Conservation (phyloP, 2,797 vertebrate genomes). For the Ptychobarbus kaznakovi region DNA sequence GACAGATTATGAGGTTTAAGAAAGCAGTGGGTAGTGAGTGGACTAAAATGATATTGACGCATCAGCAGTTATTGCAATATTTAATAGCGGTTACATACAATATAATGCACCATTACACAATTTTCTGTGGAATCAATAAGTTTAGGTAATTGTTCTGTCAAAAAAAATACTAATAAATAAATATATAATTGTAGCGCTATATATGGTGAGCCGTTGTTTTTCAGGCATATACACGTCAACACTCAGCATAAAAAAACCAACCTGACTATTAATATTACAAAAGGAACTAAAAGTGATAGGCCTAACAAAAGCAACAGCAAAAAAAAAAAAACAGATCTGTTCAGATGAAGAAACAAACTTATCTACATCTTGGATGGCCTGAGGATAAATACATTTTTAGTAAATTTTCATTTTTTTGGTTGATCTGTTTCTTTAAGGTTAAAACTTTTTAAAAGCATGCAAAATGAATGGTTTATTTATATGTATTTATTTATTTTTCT, state of each 20-base stretch:
- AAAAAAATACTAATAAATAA: not conserved
- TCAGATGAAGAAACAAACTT: not conserved
- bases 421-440: not conserved
- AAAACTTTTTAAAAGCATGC: not conserved
- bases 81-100: not conserved
- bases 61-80: not conserved
- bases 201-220: not conserved
- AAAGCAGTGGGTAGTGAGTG: no score
- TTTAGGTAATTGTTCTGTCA: not conserved
- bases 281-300: not conserved
- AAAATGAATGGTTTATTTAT: not conserved
- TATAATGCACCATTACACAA: not conserved
- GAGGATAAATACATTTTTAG: not conserved
- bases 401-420: not conserved
- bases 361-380: not conserved
- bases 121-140: not conserved
- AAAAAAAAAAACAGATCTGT: not conserved
- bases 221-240: not conserved
- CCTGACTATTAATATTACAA: not conserved
- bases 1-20: no score
- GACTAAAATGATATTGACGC: not conserved
- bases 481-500: no score
- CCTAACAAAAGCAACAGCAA: not conserved
- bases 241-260: not conserved
- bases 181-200: not conserved